Evolutionary conservation across 1,140 invertebrate genomes (phyloP).

Genomic region (Mylabris phalerata): DNA sequence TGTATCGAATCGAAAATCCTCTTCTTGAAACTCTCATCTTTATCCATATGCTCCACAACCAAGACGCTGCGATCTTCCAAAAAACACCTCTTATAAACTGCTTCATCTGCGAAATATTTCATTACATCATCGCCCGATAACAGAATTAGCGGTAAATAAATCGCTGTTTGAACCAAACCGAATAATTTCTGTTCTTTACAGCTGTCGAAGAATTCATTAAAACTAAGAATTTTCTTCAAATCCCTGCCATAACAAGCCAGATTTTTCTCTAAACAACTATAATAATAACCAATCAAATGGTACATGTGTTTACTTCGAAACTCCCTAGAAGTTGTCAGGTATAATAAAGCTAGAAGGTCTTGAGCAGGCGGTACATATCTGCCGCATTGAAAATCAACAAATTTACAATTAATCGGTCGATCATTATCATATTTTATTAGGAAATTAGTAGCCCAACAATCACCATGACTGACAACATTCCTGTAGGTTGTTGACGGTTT

Average conservation of each 20-base stretch:
- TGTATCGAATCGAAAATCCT: conserved; percentile 23
- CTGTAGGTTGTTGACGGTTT: conserved; percentile 22
- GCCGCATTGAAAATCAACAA: conserved; percentile 44
- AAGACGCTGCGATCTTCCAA: conserved; percentile 24
- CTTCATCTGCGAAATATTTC: conserved; percentile 18
- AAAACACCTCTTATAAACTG: conserved; percentile 13
- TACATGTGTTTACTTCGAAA: conserved; percentile 33
- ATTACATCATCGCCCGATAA: conserved; percentile 14
- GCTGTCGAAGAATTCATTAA: conserved; percentile 26
- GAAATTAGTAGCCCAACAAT: conserved; percentile 44
- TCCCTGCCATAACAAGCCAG: conserved; percentile 14
- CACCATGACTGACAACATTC: conserved; percentile 43
- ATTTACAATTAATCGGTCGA: conserved; percentile 35
- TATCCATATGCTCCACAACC: conserved; percentile 20
- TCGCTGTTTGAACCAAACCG: conserved; percentile 22
- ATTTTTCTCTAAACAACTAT: conserved; percentile 23
- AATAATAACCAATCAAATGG: conserved; percentile 25
- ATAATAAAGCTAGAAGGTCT: conserved; percentile 42
- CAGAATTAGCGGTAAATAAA: conserved; percentile 29
- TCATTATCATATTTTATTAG: conserved; percentile 39
- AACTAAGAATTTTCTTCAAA: conserved; percentile 20
- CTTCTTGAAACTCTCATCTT: conserved; percentile 18
- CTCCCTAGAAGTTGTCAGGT: conserved; percentile 38
- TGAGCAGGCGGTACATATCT: conserved; percentile 44
- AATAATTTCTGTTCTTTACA: conserved; percentile 30